Base-by-base conservation (phyloP, 2,797 vertebrate species). In the Melanotaenia pygmaea region DNA sequence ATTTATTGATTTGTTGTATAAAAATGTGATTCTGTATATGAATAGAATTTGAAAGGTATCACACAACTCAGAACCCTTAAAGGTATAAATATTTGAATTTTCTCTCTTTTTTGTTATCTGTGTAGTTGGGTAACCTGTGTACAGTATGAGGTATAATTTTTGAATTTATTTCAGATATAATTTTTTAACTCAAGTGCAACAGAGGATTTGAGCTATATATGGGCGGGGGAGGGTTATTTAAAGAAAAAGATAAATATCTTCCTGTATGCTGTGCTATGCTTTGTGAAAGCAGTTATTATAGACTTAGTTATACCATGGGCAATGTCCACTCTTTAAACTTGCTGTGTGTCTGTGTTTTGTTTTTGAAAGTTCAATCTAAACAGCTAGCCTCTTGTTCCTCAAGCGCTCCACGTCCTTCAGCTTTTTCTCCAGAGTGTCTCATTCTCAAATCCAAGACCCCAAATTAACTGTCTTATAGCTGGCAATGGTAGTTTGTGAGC, bases 111-210 rank as follows among this genome's bases (percentile, higher is more conserved):
- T 94, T 93, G 92, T 94, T 94, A 94, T 94, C 77, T 94, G 94
- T 96, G 95, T 95, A 94, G 95, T 94, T 91, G 91, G 91, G 93
- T 95, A 94, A 94, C 86, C 91, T 92, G 93, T 95, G 94, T 95
- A 95, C 94, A 95, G 94, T 94, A 93, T 92, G 87, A 93, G 88
- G 91, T 94, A 91, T 94, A 90, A 91, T 94, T 94, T 92, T 93
- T 89, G 87, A 89, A 94, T 95, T 95, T 83, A 94, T 95, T 95
- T 94, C 91, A 94, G 91, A 94, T 94, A 92, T 94, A 93, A 94
- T 95, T 95, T 95, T 95, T 95, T 95, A 94, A 94, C 89, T 94
- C 77, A 87, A 93, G 92, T 90, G 92, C 91, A 94, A 91, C 90
- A 91, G 83, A 94, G 89, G 86, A 93, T 91, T 88, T 91, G 86